These are phyloP conservation scores for Ciconia nigra DNA, from an alignment of 2,797 vertebrate species.

Conservation along the genomic window DNA sequence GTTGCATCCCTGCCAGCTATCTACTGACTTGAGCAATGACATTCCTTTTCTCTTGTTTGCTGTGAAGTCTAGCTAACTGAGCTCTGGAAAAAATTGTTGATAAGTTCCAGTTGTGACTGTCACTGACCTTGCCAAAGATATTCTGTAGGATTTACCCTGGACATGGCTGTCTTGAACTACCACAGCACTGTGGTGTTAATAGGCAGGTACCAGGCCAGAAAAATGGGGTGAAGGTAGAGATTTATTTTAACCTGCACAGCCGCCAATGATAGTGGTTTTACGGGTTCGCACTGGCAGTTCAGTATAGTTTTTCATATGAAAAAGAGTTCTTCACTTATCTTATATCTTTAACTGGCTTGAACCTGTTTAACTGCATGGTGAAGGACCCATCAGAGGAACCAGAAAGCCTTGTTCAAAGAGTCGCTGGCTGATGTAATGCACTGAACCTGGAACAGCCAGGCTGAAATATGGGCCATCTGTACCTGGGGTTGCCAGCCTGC, in stretches of 20 bases:
- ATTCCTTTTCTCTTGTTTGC: neutral
- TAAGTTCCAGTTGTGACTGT: neutral
- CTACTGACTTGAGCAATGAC: neutral
- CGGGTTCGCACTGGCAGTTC: neutral
- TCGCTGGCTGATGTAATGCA: neutral
- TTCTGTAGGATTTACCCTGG: neutral
- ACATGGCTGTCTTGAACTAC: rapidly evolving
- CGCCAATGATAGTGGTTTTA: neutral
- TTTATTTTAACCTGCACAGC: neutral
- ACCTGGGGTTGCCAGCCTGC: neutral
- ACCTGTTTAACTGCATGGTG: neutral
- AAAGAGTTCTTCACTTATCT: neutral
- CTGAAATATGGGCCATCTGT: neutral
- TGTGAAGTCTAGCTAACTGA: neutral
- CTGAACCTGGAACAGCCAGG: neutral
- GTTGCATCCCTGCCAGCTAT: neutral
- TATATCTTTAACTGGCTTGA: neutral
- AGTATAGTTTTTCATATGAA: neutral
- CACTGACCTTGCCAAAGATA: neutral
- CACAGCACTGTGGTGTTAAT: neutral
- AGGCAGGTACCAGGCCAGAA: neutral
- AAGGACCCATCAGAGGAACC: neutral
- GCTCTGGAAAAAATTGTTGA: neutral
- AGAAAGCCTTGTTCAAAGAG: neutral
- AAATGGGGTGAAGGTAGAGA: neutral